Base-by-base conservation (phyloP, 2,888 invertebrate species). In the Sthenelais limicola region DNA sequence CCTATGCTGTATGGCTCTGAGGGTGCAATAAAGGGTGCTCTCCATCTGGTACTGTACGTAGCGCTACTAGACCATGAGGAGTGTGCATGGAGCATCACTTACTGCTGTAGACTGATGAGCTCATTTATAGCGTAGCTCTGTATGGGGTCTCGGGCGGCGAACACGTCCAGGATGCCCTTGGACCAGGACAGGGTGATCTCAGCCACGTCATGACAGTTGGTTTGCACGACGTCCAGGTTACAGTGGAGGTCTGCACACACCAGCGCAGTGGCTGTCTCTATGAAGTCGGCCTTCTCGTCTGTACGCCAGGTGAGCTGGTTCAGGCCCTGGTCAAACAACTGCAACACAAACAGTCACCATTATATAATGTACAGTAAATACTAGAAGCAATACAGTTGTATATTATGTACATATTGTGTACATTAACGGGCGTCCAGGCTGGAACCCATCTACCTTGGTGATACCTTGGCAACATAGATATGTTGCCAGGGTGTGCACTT, bases 201-300 rank as follows among this genome's bases (percentile, higher is more conserved):
- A 1, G 66, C 58, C 21, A 62, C 62, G 18, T 62, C 84, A 28
- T 82, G 80, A 73, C 83, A 84, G 79, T 88, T 86, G 18, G 83
- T 84, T 78, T 88, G 87, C 9, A 87, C 84, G 33, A 83, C 77
- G 74, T 86, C 86, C 33, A 88, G 81, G 66, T 84, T 86, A 69
- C 82, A 82, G 73, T 85, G 84, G 4, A 87, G 82, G 73, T 87
- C 87, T 28, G 83, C 69, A 75, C 86, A 86, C 12, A 88, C 86
- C 4, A 88, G 80, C 0, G 85, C 81, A 78, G 84, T 84, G 33
- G 86, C 86, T 51, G 82, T 81, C 77, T 88, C 88, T 30, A 88
- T 86, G 75, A 86, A 88, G 78, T 88, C 88, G 18, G 82, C 82
- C 21, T 84, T 84, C 73, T 88, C 87, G 72, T 85, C 84, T 79